These are phyloP conservation scores for Siniperca knerii DNA, from an alignment of 2,113 vertebrate genomes.

Conservation along the genomic window DNA sequence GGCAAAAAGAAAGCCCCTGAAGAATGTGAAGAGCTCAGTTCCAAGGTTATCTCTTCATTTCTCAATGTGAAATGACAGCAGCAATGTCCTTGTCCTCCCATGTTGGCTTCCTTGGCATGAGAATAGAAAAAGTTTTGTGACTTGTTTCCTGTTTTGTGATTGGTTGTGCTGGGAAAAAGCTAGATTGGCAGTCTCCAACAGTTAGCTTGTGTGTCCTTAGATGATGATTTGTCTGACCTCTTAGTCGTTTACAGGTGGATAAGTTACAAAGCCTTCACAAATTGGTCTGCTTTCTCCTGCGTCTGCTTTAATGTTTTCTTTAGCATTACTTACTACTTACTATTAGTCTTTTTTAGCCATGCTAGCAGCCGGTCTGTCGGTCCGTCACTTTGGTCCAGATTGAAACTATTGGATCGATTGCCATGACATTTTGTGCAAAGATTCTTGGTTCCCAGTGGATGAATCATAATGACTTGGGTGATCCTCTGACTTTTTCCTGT, in stretches of 20 bases:
- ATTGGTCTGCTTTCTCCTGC: slow-evolving; percentile 25
- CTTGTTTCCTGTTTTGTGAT: slow-evolving; percentile 28
- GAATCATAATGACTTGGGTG: not conserved
- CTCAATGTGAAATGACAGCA: slow-evolving; percentile 55
- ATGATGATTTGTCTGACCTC: slow-evolving; percentile 19
- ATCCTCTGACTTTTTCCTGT: not conserved
- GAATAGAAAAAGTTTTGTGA: slow-evolving; percentile 44
- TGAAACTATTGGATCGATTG: not conserved
- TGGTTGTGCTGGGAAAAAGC: slow-evolving; percentile 17
- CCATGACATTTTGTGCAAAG: not conserved
- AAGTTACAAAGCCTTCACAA: slow-evolving; percentile 8
- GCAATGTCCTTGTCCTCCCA: slow-evolving; percentile 43
- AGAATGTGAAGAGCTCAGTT: slow-evolving; percentile 22
- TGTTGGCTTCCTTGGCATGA: slow-evolving; percentile 41
- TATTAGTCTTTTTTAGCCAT: not conserved
- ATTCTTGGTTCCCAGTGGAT: not conserved
- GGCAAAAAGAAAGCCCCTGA: slow-evolving; percentile 36
- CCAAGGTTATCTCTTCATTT: slow-evolving; percentile 56
- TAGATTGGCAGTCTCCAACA: not conserved
- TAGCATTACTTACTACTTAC: not conserved
- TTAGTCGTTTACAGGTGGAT: not conserved
- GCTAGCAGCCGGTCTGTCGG: not conserved
- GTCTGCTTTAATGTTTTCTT: not conserved
- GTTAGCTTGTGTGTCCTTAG: not conserved
- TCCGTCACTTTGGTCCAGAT: not conserved